Conservation (phyloP, 2,113 vertebrate species). For the Leucosticte australis region DNA sequence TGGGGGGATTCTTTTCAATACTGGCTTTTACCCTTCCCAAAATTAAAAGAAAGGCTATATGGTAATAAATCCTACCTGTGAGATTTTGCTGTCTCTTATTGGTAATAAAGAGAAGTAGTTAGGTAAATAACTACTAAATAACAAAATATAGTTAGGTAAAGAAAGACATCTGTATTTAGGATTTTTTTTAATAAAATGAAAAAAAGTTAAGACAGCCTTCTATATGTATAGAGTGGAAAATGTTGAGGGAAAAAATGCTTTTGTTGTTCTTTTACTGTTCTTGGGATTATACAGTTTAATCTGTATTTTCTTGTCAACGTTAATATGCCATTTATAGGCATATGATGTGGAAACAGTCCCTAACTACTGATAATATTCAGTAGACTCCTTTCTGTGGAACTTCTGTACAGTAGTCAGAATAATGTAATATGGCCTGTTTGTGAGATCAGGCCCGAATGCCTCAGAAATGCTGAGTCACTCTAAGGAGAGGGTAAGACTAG, state of each 20-base stretch:
- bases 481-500: neutral
- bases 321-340: neutral
- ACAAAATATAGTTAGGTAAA: neutral
- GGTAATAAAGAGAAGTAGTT: neutral
- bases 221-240: neutral
- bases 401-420: neutral
- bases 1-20: neutral
- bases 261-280: neutral
- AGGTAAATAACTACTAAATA: too few relatives aligned
- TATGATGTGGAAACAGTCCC: neutral
- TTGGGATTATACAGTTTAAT: neutral
- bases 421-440: neutral
- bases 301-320: neutral
- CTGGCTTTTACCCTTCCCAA: neutral
- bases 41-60: neutral
- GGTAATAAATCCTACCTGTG: neutral
- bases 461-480: conserved; percentile 50
- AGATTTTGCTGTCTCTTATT: neutral
- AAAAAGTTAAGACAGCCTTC: neutral
- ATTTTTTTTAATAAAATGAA: neutral
- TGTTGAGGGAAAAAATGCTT: neutral
- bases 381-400: neutral
- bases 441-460: neutral
- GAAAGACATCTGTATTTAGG: neutral
- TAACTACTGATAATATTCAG: neutral